Base-by-base conservation (phyloP, 2,888 invertebrate species). In the Phortica okadai region DNA sequence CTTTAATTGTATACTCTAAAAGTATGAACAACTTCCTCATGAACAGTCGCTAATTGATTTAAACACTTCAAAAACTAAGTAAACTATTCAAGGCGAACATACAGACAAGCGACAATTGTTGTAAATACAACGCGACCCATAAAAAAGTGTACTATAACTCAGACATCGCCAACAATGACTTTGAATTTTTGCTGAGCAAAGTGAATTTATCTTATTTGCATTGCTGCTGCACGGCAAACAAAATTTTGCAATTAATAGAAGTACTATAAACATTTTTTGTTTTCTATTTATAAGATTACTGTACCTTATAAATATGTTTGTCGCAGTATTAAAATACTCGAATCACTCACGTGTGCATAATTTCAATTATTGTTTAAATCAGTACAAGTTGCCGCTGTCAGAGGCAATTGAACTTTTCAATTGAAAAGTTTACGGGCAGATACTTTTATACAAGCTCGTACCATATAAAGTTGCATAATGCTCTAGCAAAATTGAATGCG, bases 31-130 rank as follows among this genome's bases (percentile, higher is more conserved):
- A 74, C 66, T 74, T 74, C 74, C 74, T 67, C 6, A 41, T 59
- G 42, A 74, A 72, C 76, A 76, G 67, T 81, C 76, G 73, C 80
- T 81, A 81, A 81, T 81, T 81, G 77, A 74, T 80, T 80, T 73
- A 74, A 66, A 50, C 67, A 74, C 76, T 80, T 64, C 45, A 64
- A 64, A 74, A 50, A 14, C 73, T 8, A 44, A 73, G 62, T 67
- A 56, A 78, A 74, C 80, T 76, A 25, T 74, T 75, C 80, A 80
- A 80, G 80, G 80, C 76, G 77, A 78, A 33, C n/a, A 72, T 16
- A 56, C 54, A 54, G 3, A 7, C 41, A 11, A 50, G 6, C 6
- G 50, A 8, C 14, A 8, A 50, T 8, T 11, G 14, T 50, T 50
- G 14, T 14, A 50, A 50, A 8, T 50, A 50, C 2, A 50, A 50